Evolutionary conservation across 2,113 vertebrate species (phyloP), one percentile per base, ranked within the genome.

Genomic region (Cathartes aura): DNA sequence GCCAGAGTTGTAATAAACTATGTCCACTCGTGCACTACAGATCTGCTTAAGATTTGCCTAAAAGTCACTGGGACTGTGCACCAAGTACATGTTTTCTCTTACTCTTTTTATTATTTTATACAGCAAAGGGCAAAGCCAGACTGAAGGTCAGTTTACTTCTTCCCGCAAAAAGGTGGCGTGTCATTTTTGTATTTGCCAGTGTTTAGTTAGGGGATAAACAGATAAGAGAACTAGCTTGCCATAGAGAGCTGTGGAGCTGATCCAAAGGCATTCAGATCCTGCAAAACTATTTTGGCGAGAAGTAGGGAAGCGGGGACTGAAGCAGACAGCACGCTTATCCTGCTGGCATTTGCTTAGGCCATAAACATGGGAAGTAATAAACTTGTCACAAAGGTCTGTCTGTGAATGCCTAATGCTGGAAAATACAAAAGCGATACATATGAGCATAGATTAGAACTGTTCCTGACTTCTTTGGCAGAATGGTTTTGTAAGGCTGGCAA

Each of bases 141-240:
- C 47, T 59, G 71, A 62, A 68, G 62, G 73, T 91, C 85, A 67
- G 48, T 91, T 95, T 92, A 86, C 83, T 89, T 89, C 73, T 92
- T 80, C 66, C 91, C 9, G 11, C 73, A 91, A 74, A 84, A 92
- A 86, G 79, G 59, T 91, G 66, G 4, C 1, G 0, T 95, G 86
- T 70, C 71, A 47, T 89, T 91, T 85, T 45, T 83, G 55, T 86
- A 34, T 55, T 82, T 74, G 55, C 62, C 71, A 63, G 40, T 78
- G 78, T 95, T 96, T 97, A 84, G 70, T 58, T 95, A 66, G 74
- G 81, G 58, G 24, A 70, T 92, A 96, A 97, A 88, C 78, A 88
- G 70, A 71, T 21, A 9, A 30, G 76, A 81, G 84, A 40, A 45
- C 42, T 55, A 32, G 15, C 50, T 42, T 64, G 66, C 66, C 20